Conservation (phyloP, 2,888 invertebrate genomes). For the Pyrgus malvae region DNA sequence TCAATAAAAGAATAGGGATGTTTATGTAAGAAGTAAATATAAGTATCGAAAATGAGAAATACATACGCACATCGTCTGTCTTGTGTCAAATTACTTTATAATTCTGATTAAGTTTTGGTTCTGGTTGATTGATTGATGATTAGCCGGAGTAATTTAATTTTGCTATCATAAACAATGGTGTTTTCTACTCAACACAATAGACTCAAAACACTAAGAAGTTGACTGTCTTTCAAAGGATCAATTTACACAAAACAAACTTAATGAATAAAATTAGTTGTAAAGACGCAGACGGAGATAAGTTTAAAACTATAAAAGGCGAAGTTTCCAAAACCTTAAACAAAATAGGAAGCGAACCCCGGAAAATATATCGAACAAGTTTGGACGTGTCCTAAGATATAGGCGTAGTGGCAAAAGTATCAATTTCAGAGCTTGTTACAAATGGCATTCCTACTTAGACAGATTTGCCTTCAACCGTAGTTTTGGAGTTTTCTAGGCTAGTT, state of each 20-base stretch:
- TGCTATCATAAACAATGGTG: conserved; percentile 9
- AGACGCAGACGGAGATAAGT: conserved; percentile 9
- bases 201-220: conserved; percentile 1
- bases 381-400: conserved; percentile 39
- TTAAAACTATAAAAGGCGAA: conserved; percentile 23
- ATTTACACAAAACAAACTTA: conserved; percentile 18
- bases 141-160: conserved; percentile 12
- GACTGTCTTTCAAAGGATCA: conserved; percentile 6
- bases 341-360: conserved; percentile 25
- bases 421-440: conserved; percentile 21
- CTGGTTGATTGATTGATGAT: too few relatives aligned
- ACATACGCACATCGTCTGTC: too few relatives aligned
- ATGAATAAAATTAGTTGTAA: conserved; percentile 21
- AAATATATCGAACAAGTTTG: conserved; percentile 33
- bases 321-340: conserved; percentile 32
- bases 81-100: too few relatives aligned
- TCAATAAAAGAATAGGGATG: too few relatives aligned
- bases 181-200: conserved; percentile 9
- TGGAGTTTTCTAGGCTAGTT: conserved; percentile 18
- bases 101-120: too few relatives aligned
- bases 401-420: conserved; percentile 21
- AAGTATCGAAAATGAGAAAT: too few relatives aligned
- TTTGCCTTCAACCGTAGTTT: conserved; percentile 12
- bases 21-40: too few relatives aligned
- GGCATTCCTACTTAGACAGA: conserved; percentile 28